Base-by-base conservation (phyloP, 2,888 invertebrate species). In the Teleogryllus oceanicus region DNA sequence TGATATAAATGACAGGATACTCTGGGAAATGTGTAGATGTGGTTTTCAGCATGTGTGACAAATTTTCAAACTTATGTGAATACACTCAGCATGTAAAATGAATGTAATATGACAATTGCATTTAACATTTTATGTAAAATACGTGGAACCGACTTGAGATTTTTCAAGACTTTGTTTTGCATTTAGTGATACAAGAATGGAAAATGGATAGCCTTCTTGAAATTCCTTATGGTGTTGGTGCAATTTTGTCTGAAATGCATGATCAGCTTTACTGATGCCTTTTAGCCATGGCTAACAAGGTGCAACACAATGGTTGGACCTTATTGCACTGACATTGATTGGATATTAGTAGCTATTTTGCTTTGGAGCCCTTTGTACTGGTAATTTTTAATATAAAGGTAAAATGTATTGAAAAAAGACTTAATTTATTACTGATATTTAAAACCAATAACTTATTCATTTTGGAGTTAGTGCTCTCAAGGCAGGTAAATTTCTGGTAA, bases 331-430 rank as follows among this genome's bases (percentile, higher is more conserved):
- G 62, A n/a, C 62, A 62, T n/a, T 13, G 62, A 62, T n/a, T 13
- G 62, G 62, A 62, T 62, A 18, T 13, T 62, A 62, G 62, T 62
- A 78, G 74, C 74, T 62, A 78, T 78, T 37, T 78, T 78, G 62
- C 51, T 78, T 78, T 78, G 51, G 62, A 78, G 37, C 62, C 37
- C 74, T 51, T 78, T 78, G 78, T 78, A 78, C 21, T 37, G 62
- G 74, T 78, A 62, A 78, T 62, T 21, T 78, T 78, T 78, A 78
- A 78, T 78, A 78, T 62, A 78, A 62, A 62, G 62, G 62, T n/a
- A 62, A 76, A 24, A 51, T 78, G 12, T 20, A 78, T 51, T 18
- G 50, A 78, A 62, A 62, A 62, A 18, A 18, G 62, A 62, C 13
- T 62, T 62, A n/a, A 37, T 37, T 37, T 37, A 37, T 37, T 37